Evolutionary conservation across 1,140 invertebrate species (phyloP), one percentile per base, ranked within the genome.

Genomic region (Saccostrea echinata): DNA sequence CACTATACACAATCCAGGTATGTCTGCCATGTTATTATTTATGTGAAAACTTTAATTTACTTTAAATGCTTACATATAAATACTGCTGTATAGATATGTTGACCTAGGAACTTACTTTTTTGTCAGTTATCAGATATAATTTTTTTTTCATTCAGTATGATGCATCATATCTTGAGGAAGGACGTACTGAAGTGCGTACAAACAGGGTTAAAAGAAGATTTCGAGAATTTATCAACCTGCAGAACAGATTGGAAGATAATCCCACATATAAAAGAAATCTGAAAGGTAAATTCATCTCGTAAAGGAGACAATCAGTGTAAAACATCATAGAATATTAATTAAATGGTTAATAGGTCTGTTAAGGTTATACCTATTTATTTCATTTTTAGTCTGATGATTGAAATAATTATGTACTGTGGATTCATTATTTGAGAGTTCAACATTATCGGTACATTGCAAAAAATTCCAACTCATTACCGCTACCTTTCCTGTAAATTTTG

Each of bases 211-310:
- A 94, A 84, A 90, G 95, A 82, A 86, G 95, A 64, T 95, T 95
- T 90, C 91, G 95, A 57, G 95, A 96, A 88, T 96, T 96, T 91
- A 88, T 95, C n/a, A 93, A 92, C 76, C 93, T 96, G 8, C 95
- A 96, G 84, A 90, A 92, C 13, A 92, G 94, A 71, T 89, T 96
- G 76, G 95, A 95, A 88, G 95, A 94, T 55, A 94, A 95, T 84
- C 85, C 91, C 6, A 86, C 85, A 18, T 94, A 94, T 88, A 94
- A 93, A 81, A 92, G 88, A 61, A 91, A 93, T 88, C 85, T 95
- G 71, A 95, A 95, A 92, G 92, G 94, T 93, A 43, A 8, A 6
- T 43, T 43, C 43, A 43, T 43, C 43, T 43, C 6, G 43, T 43
- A 43, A 43, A 43, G 43, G 43, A 43, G 43, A 9, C 43, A 43